Base-by-base conservation (phyloP, 1,140 invertebrate genomes). In the Elymnias hypermnestra region DNA sequence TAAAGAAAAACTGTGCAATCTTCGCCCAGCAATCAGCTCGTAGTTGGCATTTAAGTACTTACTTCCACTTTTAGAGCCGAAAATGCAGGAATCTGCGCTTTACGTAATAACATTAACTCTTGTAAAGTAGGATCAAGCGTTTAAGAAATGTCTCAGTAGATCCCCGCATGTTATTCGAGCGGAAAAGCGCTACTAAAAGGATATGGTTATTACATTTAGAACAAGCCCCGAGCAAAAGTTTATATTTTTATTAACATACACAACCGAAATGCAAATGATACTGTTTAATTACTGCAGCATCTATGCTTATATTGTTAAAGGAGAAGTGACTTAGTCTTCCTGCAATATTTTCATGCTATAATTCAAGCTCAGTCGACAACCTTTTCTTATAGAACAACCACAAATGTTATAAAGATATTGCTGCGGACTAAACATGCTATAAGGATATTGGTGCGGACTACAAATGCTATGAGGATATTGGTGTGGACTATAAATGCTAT, bases 81-180 rank as follows among this genome's bases (percentile, higher is more conserved):
- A 41, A 45, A 31, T 57, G 49, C 45, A 53, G 33, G 29, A 28
- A 41, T 44, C 41, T 45, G 22, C 35, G 33, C 39, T 49, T 37
- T 21, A 4, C 28, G 57, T 53, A 62, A 60, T 66, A 69, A 68
- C 62, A 57, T 55, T 65, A 71, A 68, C 59, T 68, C 63, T 63
- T 59, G 47, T 55, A 62, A 64, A 68, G 45, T 55, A 44, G 57
- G 59, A 65, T 61, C 28, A 46, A 41, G 28, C n/a, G 19, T 50
- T 50, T 50, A 50, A 42, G 19, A 29, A 53, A 10, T 6, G 13
- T 23, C 44, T 44, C 19, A 23, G 40, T 33, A 51, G 31, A 50
- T 42, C 15, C 15, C 7, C 26, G 39, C 12, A 42, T 15, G 18
- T 37, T 28, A 41, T 42, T 18, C 13, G 9, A 21, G 13, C 25